These are phyloP conservation scores for Trematomus loennbergii DNA, from an alignment of 2,113 vertebrate species.

Conservation along the genomic window DNA sequence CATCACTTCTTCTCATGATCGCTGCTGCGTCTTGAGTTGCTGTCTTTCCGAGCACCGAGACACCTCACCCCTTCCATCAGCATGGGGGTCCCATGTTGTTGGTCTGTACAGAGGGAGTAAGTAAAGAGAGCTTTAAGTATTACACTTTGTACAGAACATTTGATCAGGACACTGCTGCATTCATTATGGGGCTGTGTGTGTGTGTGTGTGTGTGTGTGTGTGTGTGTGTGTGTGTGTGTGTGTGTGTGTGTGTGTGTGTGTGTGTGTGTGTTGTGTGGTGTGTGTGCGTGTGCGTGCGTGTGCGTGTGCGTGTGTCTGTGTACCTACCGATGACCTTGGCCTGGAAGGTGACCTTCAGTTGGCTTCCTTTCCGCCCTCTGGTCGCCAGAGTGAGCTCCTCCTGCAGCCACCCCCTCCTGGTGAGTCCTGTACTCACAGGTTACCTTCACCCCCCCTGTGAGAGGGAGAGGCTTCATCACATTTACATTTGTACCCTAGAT, in stretches of 20 bases:
- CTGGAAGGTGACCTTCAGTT: conserved; percentile 85
- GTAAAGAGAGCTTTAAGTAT: neutral
- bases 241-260: no score
- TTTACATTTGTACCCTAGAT: neutral
- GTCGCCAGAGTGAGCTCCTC: conserved; percentile 89
- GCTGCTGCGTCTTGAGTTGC: conserved; percentile 86
- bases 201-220: no score
- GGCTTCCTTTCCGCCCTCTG: conserved; percentile 71
- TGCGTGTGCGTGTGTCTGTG: neutral
- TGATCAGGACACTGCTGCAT: no score
- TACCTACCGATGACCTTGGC: conserved; percentile 88
- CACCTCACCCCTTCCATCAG: conserved; percentile 91
- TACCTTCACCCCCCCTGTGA: conserved; percentile 83
- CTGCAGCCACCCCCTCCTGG: conserved; percentile 89
- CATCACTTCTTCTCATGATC: conserved; percentile 84
- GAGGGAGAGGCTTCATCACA: neutral
- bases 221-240: no score
- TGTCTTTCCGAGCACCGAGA: conserved; percentile 85
- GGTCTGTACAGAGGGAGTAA: conserved; percentile 78
- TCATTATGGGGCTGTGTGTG: neutral
- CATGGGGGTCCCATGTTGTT: conserved; percentile 92
- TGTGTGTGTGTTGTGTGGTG: no score
- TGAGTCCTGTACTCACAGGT: conserved; percentile 91
- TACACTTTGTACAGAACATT: neutral
- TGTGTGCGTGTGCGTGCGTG: conserved; percentile 10